Percentiles rank a stretch among this genome's conserved stretches.
phyloP scores from a whole-genome alignment of 2,888 invertebrate species.

The Epicampocera succincta region DNA sequence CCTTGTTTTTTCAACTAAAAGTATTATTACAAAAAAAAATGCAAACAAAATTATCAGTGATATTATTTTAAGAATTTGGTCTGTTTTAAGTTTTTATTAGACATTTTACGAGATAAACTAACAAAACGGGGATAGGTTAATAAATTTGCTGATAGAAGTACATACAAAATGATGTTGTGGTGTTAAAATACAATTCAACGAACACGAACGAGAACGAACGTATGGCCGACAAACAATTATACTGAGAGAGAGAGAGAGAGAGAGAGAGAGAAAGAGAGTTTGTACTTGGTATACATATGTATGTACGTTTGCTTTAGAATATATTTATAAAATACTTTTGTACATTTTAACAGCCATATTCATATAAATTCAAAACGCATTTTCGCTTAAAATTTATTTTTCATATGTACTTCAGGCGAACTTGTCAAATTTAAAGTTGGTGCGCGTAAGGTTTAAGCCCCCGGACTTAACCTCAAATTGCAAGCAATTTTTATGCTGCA shows the following conservation, averaged over 20 bases:
- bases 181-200: constrained; percentile 12
- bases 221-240: constrained; percentile 21
- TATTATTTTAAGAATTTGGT: not conserved
- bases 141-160: constrained; percentile 25
- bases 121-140: not conserved
- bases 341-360: constrained; percentile 13
- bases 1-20: not conserved
- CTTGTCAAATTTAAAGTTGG: too few relatives aligned
- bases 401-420: too few relatives aligned
- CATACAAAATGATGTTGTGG: constrained; percentile 8
- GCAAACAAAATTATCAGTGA: not conserved
- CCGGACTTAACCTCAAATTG: too few relatives aligned
- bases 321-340: not conserved
- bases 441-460: too few relatives aligned
- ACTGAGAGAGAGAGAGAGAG: not conserved
- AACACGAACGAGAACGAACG: constrained; percentile 2
- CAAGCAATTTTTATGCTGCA: too few relatives aligned
- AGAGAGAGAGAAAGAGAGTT: constrained; percentile 1
- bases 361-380: too few relatives aligned
- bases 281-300: not conserved
- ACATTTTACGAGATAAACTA: constrained; percentile 10
- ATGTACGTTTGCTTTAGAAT: too few relatives aligned
- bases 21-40: constrained; percentile 18
- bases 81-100: constrained; percentile 6
- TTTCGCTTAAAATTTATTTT: too few relatives aligned